Percentiles rank a stretch among this genome's conserved stretches.
Evolutionary conservation across 1,140 invertebrate genomes (phyloP).

Genomic region (Cydia amplana): DNA sequence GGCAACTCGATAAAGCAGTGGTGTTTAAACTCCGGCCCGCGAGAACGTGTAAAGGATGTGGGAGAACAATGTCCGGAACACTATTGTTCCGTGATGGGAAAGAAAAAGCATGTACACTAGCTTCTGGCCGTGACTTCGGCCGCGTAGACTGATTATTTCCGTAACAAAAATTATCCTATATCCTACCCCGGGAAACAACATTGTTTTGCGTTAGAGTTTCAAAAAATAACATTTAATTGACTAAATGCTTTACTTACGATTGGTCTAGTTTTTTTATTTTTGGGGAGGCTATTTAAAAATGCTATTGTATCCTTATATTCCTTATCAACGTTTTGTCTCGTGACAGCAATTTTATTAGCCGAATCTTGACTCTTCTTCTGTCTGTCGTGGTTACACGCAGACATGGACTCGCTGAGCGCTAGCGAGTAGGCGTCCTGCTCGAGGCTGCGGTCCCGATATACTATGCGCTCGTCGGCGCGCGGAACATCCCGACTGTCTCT

Average conservation of each 20-base stretch:
- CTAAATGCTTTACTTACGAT: constrained; percentile 48
- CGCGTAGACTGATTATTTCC: too few species aligned
- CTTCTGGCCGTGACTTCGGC: too few species aligned
- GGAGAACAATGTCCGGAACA: too few species aligned
- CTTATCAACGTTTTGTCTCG: constrained; percentile 70
- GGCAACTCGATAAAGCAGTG: too few species aligned
- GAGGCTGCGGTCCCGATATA: constrained; percentile 50
- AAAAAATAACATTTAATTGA: too few species aligned
- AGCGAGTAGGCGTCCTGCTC: constrained; percentile 70
- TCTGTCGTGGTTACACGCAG: constrained; percentile 41
- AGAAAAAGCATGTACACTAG: too few species aligned
- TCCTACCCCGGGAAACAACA: too few species aligned
- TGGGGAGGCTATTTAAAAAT: constrained; percentile 71
- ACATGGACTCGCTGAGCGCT: constrained; percentile 57
- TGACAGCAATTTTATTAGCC: constrained; percentile 64
- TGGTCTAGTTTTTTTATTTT: constrained; percentile 50
- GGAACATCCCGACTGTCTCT: constrained; percentile 55
- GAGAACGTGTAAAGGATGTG: too few species aligned
- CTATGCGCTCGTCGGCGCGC: constrained; percentile 47
- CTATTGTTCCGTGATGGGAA: too few species aligned
- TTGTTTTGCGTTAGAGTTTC: too few species aligned
- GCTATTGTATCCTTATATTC: constrained; percentile 71
- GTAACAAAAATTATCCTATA: too few species aligned
- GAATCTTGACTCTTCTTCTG: constrained; percentile 52
- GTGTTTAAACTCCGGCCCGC: too few species aligned